Conservation (phyloP, 2,113 vertebrate species). For the Pseudonaja textilis region DNA sequence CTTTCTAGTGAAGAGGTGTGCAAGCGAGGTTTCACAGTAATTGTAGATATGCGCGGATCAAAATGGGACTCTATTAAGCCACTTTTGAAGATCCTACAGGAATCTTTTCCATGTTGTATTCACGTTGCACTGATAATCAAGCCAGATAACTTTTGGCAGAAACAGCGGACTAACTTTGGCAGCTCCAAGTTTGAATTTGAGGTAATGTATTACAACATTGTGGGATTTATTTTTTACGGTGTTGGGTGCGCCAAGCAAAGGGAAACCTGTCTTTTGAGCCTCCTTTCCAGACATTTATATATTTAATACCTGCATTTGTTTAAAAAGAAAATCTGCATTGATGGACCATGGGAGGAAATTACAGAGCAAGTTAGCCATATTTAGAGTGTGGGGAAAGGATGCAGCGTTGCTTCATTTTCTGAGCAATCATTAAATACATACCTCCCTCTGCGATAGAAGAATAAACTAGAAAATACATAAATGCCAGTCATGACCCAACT, state of each 20-base stretch:
- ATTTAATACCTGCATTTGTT: background rate
- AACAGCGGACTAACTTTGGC: constrained; percentile 98
- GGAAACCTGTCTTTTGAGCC: background rate
- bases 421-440: background rate
- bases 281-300: background rate
- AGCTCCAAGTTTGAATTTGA: constrained; percentile 99
- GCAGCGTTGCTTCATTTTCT: background rate
- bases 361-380: background rate
- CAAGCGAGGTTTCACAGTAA: constrained; percentile 97
- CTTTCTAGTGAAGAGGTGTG: constrained; percentile 89
- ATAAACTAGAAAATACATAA: background rate
- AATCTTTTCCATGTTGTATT: constrained; percentile 96
- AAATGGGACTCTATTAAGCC: constrained; percentile 99
- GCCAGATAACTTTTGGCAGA: constrained; percentile 99
- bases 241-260: background rate
- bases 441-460: background rate
- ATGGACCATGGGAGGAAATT: background rate
- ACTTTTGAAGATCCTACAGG: constrained; percentile 96
- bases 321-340: background rate
- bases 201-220: constrained; percentile 67
- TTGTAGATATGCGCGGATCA: constrained; percentile 98
- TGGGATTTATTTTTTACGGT: background rate
- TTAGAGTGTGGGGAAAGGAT: background rate
- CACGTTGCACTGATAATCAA: constrained; percentile 98
- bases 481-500: background rate